Percentiles rank a stretch among this genome's conserved stretches.
Conservation (phyloP, 2,888 invertebrate genomes). For the Pseudococcus longispinus region DNA sequence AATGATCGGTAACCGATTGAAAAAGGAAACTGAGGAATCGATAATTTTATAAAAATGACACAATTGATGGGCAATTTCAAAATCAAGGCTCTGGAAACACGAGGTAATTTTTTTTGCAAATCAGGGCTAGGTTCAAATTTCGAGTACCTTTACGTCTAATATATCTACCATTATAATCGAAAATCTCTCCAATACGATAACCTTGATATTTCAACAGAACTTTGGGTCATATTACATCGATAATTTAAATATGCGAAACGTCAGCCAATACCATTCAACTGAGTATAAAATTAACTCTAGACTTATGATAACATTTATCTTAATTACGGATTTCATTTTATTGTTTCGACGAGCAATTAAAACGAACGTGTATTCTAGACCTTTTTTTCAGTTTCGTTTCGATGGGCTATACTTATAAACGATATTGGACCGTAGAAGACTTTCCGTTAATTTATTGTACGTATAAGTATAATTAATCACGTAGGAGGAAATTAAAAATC, state of each 20-base stretch:
- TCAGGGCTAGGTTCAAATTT: neutral
- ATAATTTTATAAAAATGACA: neutral
- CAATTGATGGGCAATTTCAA: neutral
- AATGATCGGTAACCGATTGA: neutral
- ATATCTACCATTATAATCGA: neutral
- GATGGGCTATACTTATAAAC: neutral
- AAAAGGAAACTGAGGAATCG: neutral
- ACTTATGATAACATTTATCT: constrained; percentile 1
- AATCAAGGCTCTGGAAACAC: neutral
- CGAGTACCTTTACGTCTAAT: neutral
- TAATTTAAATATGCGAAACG: constrained; percentile 36
- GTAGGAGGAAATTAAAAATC: neutral
- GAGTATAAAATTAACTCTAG: constrained; percentile 32
- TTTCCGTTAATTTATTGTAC: neutral
- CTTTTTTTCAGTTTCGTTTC: neutral
- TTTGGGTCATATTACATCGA: constrained; percentile 12
- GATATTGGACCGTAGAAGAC: neutral
- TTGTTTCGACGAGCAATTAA: neutral
- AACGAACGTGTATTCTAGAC: neutral
- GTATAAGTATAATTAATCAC: neutral
- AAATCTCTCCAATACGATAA: neutral
- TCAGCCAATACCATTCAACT: neutral
- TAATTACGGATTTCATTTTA: constrained; percentile 9
- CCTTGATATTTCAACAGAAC: constrained; percentile 5
- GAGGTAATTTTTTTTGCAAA: neutral